A percentile compares a stretch with the other conserved stretches of the same genome.
phyloP scores from a whole-genome alignment of 2,797 vertebrate species.

The Poeciliopsis presidionis region DNA sequence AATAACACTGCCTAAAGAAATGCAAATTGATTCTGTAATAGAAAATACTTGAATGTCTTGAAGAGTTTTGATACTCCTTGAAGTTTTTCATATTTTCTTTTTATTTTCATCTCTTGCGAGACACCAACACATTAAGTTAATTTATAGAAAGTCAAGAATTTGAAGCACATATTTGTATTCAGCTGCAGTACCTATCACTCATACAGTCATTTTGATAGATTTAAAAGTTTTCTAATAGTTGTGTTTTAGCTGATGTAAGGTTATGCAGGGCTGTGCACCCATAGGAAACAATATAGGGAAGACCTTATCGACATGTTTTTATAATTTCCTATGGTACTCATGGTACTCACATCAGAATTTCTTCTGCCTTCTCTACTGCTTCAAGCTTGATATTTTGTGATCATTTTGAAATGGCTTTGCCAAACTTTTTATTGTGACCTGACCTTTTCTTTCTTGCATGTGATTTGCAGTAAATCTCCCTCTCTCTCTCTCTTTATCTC shows the following conservation, averaged over 20 bases:
- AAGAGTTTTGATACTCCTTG: background rate
- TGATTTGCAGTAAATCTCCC: conserved; percentile 28
- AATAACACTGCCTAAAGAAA: background rate
- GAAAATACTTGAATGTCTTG: background rate
- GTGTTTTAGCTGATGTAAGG: background rate
- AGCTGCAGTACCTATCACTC: background rate
- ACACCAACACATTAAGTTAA: background rate
- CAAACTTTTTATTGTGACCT: background rate
- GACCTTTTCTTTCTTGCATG: background rate
- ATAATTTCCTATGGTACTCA: background rate
- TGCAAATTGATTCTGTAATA: background rate
- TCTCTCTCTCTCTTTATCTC: conserved; percentile 9
- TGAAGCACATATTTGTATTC: background rate
- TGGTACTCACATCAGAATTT: background rate
- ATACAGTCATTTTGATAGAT: background rate
- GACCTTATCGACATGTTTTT: background rate
- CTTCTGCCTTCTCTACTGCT: background rate
- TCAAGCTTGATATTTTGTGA: background rate
- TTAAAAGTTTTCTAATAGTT: background rate
- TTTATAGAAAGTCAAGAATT: too few relatives aligned
- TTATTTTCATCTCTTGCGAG: background rate
- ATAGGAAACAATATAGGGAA: background rate
- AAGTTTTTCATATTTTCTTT: background rate
- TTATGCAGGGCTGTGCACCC: background rate
- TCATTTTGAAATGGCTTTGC: background rate